Evolutionary conservation across 2,797 vertebrate species (phyloP).

Genomic region (Agapornis canus): DNA sequence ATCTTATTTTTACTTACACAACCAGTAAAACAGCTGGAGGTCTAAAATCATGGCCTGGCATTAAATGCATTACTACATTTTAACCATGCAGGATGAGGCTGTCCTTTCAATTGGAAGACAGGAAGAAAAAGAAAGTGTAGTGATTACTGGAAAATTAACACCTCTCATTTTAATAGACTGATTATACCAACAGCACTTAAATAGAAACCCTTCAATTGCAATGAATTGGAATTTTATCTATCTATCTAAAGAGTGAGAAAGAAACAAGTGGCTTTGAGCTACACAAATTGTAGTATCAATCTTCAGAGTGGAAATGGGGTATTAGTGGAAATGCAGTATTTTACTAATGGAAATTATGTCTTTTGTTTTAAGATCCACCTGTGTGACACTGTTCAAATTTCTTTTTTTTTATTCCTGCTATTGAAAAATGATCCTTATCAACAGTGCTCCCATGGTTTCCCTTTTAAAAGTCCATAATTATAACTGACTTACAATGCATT

Average conservation of each 20-base stretch:
- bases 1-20: constrained; percentile 85
- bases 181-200: constrained; percentile 45
- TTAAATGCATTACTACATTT: constrained; percentile 74
- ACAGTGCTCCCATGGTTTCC: background rate
- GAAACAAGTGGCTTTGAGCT: constrained; percentile 5
- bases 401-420: background rate
- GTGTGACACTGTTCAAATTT: background rate
- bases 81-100: constrained; percentile 68
- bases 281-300: background rate
- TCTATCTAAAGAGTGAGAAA: background rate
- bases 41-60: constrained; percentile 76
- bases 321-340: background rate
- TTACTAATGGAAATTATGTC: background rate
- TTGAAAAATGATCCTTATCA: background rate
- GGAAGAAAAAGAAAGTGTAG: constrained; percentile 49
- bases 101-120: constrained; percentile 61
- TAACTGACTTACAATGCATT: background rate
- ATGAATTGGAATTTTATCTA: constrained; percentile 60
- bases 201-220: constrained; percentile 38
- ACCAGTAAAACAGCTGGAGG: constrained; percentile 83
- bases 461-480: background rate
- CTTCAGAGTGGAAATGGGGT: background rate
- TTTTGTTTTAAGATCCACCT: background rate
- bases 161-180: constrained; percentile 70
- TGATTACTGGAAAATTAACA: constrained; percentile 78